Evolutionary conservation across 2,797 vertebrate genomes (phyloP).

Genomic region (Helarctos malayanus): DNA sequence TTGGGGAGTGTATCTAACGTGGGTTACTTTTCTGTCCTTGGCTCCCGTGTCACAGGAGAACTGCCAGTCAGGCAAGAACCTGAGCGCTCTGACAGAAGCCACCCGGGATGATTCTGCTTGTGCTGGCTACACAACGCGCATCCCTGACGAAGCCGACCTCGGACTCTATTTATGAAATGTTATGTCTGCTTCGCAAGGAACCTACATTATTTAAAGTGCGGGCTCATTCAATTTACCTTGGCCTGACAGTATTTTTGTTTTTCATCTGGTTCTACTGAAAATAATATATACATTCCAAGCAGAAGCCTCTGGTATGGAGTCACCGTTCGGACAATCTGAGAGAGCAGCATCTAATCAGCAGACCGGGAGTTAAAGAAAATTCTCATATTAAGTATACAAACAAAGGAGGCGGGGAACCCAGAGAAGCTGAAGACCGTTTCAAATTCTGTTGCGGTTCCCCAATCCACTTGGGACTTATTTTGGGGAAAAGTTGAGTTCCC

Average conservation of each 20-base stretch:
- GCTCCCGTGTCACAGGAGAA: constrained; percentile 45
- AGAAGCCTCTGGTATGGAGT: background rate
- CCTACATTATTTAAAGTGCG: constrained; percentile 41
- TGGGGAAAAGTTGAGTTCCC: background rate
- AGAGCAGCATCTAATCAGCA: background rate
- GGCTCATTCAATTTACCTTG: constrained; percentile 24
- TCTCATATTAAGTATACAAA: background rate
- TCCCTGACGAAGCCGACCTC: constrained; percentile 66
- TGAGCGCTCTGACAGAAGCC: constrained; percentile 59
- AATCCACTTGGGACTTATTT: constrained; percentile 29
- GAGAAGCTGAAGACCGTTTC: constrained; percentile 2
- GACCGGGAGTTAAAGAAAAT: background rate
- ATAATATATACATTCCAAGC: background rate
- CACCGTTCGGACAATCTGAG: background rate
- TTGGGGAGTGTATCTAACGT: background rate
- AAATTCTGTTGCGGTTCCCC: background rate
- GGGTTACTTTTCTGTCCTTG: constrained; percentile 59
- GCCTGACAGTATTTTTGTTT: constrained; percentile 38
- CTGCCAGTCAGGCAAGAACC: constrained; percentile 16
- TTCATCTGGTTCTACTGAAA: constrained; percentile 7
- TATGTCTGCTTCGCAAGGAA: constrained; percentile 67
- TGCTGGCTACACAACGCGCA: constrained; percentile 52
- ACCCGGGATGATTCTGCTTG: constrained; percentile 58
- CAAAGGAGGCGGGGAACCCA: background rate
- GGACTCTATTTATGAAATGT: constrained; percentile 65